A percentile compares a stretch with the other conserved stretches of the same genome.
These are phyloP conservation scores for Grammomys dolichurus DNA, from an alignment of 2,113 vertebrate species.

Conservation along the genomic window DNA sequence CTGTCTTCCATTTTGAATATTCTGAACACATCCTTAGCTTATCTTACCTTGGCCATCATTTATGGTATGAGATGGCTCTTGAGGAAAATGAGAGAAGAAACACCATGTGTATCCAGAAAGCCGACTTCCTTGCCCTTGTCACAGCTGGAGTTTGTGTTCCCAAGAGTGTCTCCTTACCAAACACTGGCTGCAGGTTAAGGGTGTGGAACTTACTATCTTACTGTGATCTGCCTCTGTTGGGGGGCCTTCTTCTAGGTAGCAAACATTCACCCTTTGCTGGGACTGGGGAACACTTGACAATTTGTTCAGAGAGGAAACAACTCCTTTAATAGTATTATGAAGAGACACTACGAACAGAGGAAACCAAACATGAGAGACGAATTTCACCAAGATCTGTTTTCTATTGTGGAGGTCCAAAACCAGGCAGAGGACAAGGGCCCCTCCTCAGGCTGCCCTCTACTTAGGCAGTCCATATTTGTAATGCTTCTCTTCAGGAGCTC, in stretches of 20 bases:
- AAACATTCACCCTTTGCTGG: not conserved
- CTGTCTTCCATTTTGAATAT: not conserved
- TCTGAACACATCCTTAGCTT: slow-evolving; percentile 33
- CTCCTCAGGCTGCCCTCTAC: not conserved
- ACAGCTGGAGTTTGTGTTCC: not conserved
- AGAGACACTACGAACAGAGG: slow-evolving; percentile 28
- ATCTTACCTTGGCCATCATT: slow-evolving; percentile 42
- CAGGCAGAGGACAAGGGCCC: not conserved
- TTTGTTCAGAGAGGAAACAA: not conserved
- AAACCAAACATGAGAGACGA: slow-evolving; percentile 25
- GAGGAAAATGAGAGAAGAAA: not conserved
- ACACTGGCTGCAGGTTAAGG: not conserved
- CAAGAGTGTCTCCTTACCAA: not conserved
- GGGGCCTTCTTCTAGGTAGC: not conserved
- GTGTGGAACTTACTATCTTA: not conserved
- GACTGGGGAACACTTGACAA: not conserved
- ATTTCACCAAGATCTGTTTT: not conserved
- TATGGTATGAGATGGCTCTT: not conserved
- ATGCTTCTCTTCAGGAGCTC: not conserved
- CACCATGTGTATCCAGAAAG: not conserved
- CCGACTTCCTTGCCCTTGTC: not conserved
- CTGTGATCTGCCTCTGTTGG: not conserved
- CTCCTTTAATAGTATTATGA: slow-evolving; percentile 16
- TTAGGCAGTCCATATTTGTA: not conserved
- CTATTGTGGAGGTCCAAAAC: not conserved